Evolutionary conservation across 2,113 vertebrate genomes (phyloP).

Genomic region (Sporophila hypoxantha): DNA sequence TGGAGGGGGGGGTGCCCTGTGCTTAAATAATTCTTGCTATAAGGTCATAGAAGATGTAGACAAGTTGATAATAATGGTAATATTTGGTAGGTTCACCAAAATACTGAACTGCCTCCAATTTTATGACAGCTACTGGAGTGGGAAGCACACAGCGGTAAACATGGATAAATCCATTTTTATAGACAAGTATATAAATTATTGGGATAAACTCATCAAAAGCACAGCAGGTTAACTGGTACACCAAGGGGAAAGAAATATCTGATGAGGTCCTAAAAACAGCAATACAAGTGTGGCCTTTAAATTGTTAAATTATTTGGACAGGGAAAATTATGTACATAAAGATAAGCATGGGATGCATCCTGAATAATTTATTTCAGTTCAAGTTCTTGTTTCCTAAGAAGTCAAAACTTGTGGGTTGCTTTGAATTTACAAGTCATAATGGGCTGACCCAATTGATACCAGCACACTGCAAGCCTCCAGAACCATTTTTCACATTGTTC

Average conservation of each 20-base stretch:
- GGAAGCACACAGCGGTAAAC: conserved; percentile 16
- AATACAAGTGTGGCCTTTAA: neutral
- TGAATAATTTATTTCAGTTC: neutral
- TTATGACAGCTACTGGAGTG: neutral
- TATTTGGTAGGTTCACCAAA: neutral
- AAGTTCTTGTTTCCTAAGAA: neutral
- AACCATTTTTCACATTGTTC: neutral
- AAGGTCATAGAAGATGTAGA: neutral
- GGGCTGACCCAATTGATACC: neutral
- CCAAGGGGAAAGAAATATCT: neutral
- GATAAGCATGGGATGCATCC: neutral
- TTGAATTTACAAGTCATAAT: neutral
- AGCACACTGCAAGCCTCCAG: neutral
- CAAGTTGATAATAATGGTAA: neutral
- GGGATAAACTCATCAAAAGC: conserved; percentile 33
- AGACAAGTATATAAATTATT: neutral
- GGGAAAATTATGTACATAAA: neutral
- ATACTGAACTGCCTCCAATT: neutral
- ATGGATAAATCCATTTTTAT: conserved; percentile 9
- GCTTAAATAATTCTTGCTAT: neutral
- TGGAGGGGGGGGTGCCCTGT: neutral
- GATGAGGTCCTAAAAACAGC: neutral
- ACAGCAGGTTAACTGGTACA: conserved; percentile 22
- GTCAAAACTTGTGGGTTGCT: neutral
- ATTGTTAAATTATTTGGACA: conserved; percentile 31